A percentile compares a stretch with the other conserved stretches of the same genome.
These are phyloP conservation scores for Ceyx cyanopectus DNA, from an alignment of 2,113 vertebrate species.

Conservation along the genomic window DNA sequence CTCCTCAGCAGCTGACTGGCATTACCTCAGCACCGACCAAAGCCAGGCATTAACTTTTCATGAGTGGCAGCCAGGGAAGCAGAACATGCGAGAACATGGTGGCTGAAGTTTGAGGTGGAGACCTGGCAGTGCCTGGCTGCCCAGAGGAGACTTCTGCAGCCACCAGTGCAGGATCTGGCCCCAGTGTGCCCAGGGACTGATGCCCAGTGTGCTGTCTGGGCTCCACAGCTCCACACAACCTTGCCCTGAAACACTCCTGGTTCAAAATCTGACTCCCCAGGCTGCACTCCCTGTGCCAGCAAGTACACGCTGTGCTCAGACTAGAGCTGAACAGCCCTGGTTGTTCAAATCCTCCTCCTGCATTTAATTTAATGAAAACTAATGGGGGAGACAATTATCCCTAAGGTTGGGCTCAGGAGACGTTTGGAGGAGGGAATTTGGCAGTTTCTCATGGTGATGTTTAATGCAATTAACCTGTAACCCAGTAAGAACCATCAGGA, in stretches of 20 bases:
- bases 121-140: background rate
- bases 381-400: slow-evolving; percentile 31
- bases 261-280: background rate
- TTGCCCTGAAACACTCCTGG: background rate
- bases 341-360: slow-evolving; percentile 16
- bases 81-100: background rate
- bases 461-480: background rate
- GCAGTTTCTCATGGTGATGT: background rate
- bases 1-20: background rate
- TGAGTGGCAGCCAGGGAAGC: background rate
- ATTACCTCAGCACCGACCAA: background rate
- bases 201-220: fast-evolving
- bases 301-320: background rate
- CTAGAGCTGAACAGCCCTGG: background rate
- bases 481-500: background rate
- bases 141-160: background rate
- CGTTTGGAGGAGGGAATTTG: background rate
- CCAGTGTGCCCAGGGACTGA: background rate
- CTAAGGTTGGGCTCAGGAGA: slow-evolving; percentile 6
- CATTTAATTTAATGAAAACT: slow-evolving; percentile 33
- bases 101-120: background rate
- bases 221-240: background rate
- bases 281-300: background rate
- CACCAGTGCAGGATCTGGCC: fast-evolving
- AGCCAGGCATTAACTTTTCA: slow-evolving; percentile 54